A percentile compares a stretch with the other conserved stretches of the same genome.
These are phyloP conservation scores for Ailurus styani DNA, from an alignment of 2,113 vertebrate genomes.

Conservation along the genomic window DNA sequence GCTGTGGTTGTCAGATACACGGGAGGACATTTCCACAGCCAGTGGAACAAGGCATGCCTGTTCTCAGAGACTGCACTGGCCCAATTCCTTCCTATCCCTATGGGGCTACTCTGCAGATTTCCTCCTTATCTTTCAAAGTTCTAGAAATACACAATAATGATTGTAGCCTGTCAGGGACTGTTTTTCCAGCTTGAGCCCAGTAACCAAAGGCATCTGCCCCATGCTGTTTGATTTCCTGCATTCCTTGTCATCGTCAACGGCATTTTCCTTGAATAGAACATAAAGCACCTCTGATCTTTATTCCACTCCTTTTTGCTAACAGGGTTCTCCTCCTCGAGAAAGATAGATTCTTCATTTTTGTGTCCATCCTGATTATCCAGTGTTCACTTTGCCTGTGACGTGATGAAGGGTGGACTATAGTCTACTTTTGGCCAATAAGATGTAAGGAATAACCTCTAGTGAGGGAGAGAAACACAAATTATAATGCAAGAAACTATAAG, in stretches of 20 bases:
- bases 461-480: neutral
- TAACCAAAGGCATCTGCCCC: conserved; percentile 14
- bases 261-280: neutral
- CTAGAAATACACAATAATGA: conserved; percentile 11
- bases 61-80: neutral
- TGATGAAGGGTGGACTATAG: neutral
- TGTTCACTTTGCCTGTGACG: neutral
- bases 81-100: neutral
- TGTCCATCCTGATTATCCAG: neutral
- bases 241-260: neutral
- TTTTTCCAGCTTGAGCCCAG: conserved; percentile 54
- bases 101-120: conserved; percentile 25
- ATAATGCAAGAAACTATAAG: neutral
- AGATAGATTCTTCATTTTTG: neutral
- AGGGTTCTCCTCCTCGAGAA: neutral
- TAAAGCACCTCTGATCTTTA: neutral
- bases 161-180: neutral
- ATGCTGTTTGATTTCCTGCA: neutral
- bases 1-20: neutral
- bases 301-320: neutral
- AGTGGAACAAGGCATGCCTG: neutral
- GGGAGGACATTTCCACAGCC: neutral
- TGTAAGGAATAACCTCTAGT: neutral
- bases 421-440: neutral
- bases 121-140: conserved; percentile 54